Evolutionary conservation across 1,140 invertebrate species (phyloP), one percentile per base, ranked within the genome.

Genomic region (Batillaria attramentaria): DNA sequence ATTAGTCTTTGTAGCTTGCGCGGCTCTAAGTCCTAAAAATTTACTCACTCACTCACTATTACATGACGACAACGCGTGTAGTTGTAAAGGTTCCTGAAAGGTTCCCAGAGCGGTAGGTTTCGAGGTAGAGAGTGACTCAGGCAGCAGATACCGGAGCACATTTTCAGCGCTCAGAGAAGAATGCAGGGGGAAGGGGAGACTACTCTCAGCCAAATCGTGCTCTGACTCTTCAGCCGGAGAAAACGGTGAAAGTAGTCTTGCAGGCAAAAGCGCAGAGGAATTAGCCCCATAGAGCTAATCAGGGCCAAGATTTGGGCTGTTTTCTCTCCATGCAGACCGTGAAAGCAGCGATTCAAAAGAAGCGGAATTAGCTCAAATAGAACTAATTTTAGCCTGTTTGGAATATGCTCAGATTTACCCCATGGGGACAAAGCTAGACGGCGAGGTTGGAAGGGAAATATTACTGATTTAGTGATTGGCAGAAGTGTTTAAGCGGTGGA

Each of bases 251-350:
- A 70, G 68, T 46, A 42, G 68, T 70, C 39, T 4, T 24, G 68
- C 31, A 42, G 68, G 41, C 4, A 8, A 70, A 70, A 46, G 31
- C 28, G 68, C 68, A n/a, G 68, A 70, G 42, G 68, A 70, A 70
- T 70, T 70, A 39, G 68, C 68, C 68, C 68, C 68, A 28, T 70
- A n/a, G 68, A 70, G 68, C 68, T 70, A 70, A 70, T 70, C 28
- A 10, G 20, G 68, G 41, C 42, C 35, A 37, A 24, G 37, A 39
- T 70, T 70, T 70, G 68, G 68, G 39, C 68, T 70, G 68, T 70
- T 70, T 70, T 37, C 68, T 20, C 68, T 37, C 28, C 41, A 70
- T 70, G 68, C 41, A n/a, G 24, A 31, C 42, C 13, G 68, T 31
- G 68, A 46, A 46, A 46, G 68, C 41, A 8, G 42, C 41, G 41